These are phyloP conservation scores for Lagenorhynchus albirostris DNA, from an alignment of 2,113 vertebrate species.

Conservation along the genomic window DNA sequence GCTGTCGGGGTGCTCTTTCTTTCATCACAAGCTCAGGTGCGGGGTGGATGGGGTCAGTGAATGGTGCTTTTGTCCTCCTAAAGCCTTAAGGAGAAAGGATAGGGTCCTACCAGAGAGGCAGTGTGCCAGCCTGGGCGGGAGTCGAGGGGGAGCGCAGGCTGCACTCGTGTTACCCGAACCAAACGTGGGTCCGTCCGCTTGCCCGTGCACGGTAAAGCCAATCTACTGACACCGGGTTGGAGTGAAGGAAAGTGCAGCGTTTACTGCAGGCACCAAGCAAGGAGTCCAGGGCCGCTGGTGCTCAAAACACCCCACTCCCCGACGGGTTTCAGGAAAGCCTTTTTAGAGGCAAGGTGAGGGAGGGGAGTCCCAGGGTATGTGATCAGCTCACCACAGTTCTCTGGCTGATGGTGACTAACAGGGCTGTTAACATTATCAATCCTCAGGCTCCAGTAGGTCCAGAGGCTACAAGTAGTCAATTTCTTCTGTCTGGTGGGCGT, in stretches of 20 bases:
- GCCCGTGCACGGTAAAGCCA: not conserved
- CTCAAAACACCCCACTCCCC: not conserved
- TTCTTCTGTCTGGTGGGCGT: not conserved
- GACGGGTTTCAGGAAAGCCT: not conserved
- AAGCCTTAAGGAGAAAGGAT: not conserved
- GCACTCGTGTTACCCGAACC: not conserved
- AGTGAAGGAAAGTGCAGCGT: not conserved
- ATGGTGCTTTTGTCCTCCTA: slow-evolving; percentile 45
- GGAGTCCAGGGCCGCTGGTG: not conserved
- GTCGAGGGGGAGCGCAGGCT: not conserved
- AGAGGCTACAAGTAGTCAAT: not conserved
- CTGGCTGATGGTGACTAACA: not conserved
- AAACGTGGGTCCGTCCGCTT: not conserved
- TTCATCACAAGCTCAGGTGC: not conserved
- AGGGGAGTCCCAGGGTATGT: not conserved
- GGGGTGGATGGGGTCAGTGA: not conserved
- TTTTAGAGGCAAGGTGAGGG: not conserved
- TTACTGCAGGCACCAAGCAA: not conserved
- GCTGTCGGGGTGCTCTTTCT: not conserved
- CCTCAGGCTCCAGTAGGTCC: not conserved
- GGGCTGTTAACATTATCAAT: not conserved
- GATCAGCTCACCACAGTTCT: not conserved
- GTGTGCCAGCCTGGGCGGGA: not conserved
- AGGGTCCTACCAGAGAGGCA: not conserved
- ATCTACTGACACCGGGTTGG: not conserved